Conservation (phyloP, 2,888 invertebrate genomes). For the Ophion ventricosus region DNA sequence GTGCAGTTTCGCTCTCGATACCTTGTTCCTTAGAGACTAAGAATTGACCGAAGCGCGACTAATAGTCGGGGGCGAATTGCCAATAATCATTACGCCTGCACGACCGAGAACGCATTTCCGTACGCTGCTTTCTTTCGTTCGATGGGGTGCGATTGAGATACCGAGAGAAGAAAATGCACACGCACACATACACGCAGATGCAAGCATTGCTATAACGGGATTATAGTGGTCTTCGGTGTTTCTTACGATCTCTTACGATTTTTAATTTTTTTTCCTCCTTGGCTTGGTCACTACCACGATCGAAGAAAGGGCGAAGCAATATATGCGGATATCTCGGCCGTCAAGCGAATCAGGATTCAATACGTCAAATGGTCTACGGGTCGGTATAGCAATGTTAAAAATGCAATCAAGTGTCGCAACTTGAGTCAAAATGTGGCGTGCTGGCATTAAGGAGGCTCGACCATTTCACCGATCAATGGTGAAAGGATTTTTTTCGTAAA, state of each 20-base stretch:
- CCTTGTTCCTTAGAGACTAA: slow-evolving; percentile 28
- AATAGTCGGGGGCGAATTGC: slow-evolving; percentile 64
- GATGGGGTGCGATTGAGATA: slow-evolving; percentile 23
- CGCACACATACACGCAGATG: background rate
- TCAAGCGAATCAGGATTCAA: slow-evolving; percentile 14
- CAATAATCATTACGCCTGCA: slow-evolving; percentile 17
- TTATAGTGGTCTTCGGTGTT: slow-evolving; percentile 22
- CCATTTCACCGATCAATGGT: background rate
- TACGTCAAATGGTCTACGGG: background rate
- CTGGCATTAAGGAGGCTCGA: background rate
- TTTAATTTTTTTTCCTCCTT: slow-evolving; percentile 24
- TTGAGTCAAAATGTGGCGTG: background rate
- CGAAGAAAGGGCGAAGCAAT: background rate
- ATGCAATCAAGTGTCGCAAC: background rate
- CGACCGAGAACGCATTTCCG: slow-evolving; percentile 40
- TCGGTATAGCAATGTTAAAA: background rate
- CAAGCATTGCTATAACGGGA: background rate
- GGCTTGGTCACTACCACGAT: slow-evolving; percentile 35
- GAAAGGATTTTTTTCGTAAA: background rate
- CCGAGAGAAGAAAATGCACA: slow-evolving; percentile 29
- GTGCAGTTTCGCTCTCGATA: slow-evolving; percentile 10
- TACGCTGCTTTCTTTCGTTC: background rate
- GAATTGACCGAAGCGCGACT: slow-evolving; percentile 65
- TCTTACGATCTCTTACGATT: slow-evolving; percentile 11
- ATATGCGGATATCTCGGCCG: slow-evolving; percentile 34